These are phyloP conservation scores for Neosilurus hyrtlii DNA, from an alignment of 2,797 vertebrate genomes.

Conservation along the genomic window DNA sequence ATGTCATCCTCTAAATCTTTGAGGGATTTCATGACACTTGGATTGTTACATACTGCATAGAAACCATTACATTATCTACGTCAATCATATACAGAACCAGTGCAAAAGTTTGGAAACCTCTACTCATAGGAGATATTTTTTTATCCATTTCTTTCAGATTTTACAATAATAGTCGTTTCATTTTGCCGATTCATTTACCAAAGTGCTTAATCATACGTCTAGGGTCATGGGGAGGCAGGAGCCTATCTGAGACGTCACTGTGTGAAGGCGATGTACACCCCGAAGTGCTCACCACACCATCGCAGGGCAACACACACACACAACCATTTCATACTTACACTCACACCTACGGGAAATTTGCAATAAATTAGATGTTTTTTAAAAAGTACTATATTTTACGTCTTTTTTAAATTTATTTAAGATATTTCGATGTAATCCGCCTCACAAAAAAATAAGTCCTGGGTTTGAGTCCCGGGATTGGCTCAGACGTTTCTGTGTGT, in stretches of 20 bases:
- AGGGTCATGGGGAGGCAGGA: too few relatives aligned
- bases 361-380: not conserved
- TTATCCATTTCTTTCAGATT: not conserved
- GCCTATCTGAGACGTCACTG: too few relatives aligned
- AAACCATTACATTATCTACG: constrained; percentile 34
- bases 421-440: too few relatives aligned
- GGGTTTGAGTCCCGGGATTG: too few relatives aligned
- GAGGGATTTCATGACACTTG: constrained; percentile 27
- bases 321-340: too few relatives aligned
- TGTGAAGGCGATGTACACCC: too few relatives aligned
- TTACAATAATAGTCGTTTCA: constrained; percentile 2
- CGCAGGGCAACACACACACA: too few relatives aligned
- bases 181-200: too few relatives aligned
- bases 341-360: not conserved
- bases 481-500: too few relatives aligned
- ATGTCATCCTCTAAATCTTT: constrained; percentile 29
- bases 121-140: not conserved
- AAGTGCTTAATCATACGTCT: too few relatives aligned
- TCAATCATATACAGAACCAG: not conserved
- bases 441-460: too few relatives aligned
- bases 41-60: constrained; percentile 45
- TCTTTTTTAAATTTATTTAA: not conserved
- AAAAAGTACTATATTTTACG: not conserved
- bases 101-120: constrained; percentile 4
- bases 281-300: too few relatives aligned